These are phyloP conservation scores for Peromyscus leucopus DNA, from an alignment of 2,113 vertebrate species.

Conservation along the genomic window DNA sequence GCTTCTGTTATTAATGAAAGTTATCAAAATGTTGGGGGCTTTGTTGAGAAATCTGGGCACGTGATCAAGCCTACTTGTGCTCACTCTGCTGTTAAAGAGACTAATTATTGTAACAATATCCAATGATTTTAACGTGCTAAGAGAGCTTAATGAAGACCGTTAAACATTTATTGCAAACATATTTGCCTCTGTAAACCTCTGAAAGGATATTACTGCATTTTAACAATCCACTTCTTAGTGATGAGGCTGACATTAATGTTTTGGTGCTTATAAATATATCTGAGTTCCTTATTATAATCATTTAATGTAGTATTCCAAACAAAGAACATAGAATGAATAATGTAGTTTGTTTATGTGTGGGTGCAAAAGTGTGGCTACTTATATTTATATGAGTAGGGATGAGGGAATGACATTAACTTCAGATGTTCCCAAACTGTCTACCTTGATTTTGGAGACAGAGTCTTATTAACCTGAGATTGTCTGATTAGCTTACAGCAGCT, in stretches of 20 bases:
- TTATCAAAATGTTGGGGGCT: slow-evolving; percentile 57
- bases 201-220: slow-evolving; percentile 59
- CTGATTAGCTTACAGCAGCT: not conserved
- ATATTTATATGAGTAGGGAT: not conserved
- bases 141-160: slow-evolving; percentile 59
- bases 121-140: slow-evolving; percentile 68
- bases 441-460: not conserved
- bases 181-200: slow-evolving; percentile 61
- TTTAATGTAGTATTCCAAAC: slow-evolving; percentile 35
- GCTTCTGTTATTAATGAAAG: slow-evolving; percentile 48
- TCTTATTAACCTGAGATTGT: not conserved
- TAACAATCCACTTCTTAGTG: slow-evolving; percentile 58
- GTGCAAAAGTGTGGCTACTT: not conserved
- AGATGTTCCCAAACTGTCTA: too few relatives aligned
- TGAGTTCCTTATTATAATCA: slow-evolving; percentile 34
- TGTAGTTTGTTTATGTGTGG: not conserved
- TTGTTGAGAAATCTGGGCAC: slow-evolving; percentile 62
- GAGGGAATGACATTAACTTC: too few relatives aligned
- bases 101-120: slow-evolving; percentile 72
- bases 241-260: slow-evolving; percentile 27
- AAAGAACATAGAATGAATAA: slow-evolving; percentile 11
- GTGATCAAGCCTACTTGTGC: slow-evolving; percentile 62
- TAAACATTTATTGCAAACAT: slow-evolving; percentile 77
- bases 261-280: slow-evolving; percentile 30
- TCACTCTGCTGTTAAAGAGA: slow-evolving; percentile 70